phyloP scores from a whole-genome alignment of 1,140 invertebrate genomes.

The Drosophila teissieri region DNA sequence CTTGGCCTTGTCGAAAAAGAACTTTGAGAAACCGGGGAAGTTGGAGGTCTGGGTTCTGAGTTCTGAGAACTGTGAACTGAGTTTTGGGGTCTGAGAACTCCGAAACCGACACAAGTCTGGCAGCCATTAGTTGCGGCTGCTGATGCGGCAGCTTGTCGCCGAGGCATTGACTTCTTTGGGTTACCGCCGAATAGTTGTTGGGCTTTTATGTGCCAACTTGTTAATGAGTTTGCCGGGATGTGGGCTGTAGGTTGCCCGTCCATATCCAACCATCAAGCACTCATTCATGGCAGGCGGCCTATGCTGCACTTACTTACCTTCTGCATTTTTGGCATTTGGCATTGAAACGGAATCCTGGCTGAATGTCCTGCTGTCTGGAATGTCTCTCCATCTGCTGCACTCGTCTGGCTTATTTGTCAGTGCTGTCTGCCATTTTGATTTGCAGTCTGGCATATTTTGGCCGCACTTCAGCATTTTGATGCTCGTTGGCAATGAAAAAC shows the following conservation, averaged over 20 bases:
- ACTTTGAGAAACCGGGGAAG: conserved; percentile 10
- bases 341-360: conserved; percentile 58
- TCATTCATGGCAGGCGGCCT: conserved; percentile 25
- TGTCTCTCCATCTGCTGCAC: conserved; percentile 33
- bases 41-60: not conserved
- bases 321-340: conserved; percentile 65
- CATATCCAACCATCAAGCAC: not conserved
- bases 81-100: conserved; percentile 2
- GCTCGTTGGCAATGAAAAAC: conserved; percentile 38
- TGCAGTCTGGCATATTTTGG: conserved; percentile 70
- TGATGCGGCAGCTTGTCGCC: conserved; percentile 69
- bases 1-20: conserved; percentile 52
- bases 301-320: conserved; percentile 51
- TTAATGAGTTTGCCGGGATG: conserved; percentile 73
- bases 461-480: conserved; percentile 44
- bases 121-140: conserved; percentile 76
- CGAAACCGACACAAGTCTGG: conserved; percentile 49
- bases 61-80: not conserved
- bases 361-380: conserved; percentile 12
- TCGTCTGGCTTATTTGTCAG: conserved; percentile 64
- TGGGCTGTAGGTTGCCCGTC: not conserved
- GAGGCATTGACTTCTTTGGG: conserved; percentile 60
- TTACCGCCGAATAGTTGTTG: conserved; percentile 46
- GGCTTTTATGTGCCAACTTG: conserved; percentile 78
- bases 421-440: conserved; percentile 69